A percentile compares a stretch with the other conserved stretches of the same genome.
These are phyloP conservation scores for Egretta garzetta DNA, from an alignment of 2,113 vertebrate species.

Conservation along the genomic window DNA sequence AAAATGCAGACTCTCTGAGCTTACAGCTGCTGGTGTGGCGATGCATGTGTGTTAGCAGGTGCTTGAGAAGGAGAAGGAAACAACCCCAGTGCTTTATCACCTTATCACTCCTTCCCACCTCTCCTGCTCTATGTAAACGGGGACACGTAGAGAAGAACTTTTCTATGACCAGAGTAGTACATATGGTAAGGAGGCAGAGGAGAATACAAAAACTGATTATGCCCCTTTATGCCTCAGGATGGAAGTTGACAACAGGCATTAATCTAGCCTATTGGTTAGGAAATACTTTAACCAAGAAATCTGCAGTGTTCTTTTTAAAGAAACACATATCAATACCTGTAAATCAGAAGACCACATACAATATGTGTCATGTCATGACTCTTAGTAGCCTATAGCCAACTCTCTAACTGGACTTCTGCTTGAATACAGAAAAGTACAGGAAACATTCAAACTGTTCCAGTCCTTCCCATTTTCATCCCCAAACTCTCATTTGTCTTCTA, in stretches of 20 bases:
- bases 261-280: neutral
- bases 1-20: neutral
- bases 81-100: neutral
- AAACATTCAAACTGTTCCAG: neutral
- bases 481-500: neutral
- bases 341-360: neutral
- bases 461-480: neutral
- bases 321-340: neutral
- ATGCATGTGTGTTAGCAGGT: rapidly evolving
- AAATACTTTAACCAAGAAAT: neutral
- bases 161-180: neutral
- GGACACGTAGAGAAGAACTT: neutral
- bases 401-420: neutral
- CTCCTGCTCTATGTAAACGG: neutral
- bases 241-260: neutral
- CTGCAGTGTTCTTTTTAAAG: neutral
- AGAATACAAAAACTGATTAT: neutral
- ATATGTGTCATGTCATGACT: neutral
- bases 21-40: neutral
- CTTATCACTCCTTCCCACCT: neutral
- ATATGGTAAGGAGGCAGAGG: neutral
- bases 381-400: neutral
- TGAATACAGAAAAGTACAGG: neutral
- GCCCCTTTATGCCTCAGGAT: neutral
- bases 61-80: neutral